Evolutionary conservation across 2,888 invertebrate species (phyloP), one percentile per base, ranked within the genome.

Genomic region (Parnassius smintheus): DNA sequence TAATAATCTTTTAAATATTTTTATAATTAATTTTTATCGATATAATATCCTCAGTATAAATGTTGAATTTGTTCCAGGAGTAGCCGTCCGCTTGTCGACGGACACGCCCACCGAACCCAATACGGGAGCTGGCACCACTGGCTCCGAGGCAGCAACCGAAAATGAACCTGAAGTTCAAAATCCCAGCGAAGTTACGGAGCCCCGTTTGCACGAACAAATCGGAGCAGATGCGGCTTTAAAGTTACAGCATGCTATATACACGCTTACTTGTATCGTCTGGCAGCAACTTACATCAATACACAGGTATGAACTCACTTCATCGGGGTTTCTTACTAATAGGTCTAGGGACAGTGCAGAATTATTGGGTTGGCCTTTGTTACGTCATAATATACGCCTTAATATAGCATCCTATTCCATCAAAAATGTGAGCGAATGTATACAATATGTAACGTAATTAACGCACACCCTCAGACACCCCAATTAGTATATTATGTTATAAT

Each of bases 251-350:
- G 96, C 97, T 72, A 94, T 98, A 55, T 97, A 98, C 83, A 96
- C 96, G 25, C 92, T 98, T 66, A 93, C 97, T 35, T 96, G 96
- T 77, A 96, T 98, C 72, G 96, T 97, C 72, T 96, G 96, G 75
- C 97, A 97, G 81, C 95, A 98, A 76, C 96, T 97, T 91, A 98
- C 98, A 3, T 96, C 96, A 10, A 96, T 98, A 77, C 96, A 96
- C 77, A 95, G 94, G 94, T 94, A 45, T 45, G 22, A 35, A 35
- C 35, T 35, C 35, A 35, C 35, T 35, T 35, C 35, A 35, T 7
- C 35, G 4, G 7, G 35, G 35, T 35, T 35, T 4, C 35, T 35
- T 35, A 35, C 35, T 35, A 35, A 35, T 35, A 7, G 35, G 35
- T 4, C 35, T 3, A 35, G 4, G 35, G 35, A 4, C 35, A 18